Percentiles rank a stretch among this genome's conserved stretches.
Conservation (phyloP, 2,113 vertebrate genomes). For the Campylomormyrus tamandua region DNA sequence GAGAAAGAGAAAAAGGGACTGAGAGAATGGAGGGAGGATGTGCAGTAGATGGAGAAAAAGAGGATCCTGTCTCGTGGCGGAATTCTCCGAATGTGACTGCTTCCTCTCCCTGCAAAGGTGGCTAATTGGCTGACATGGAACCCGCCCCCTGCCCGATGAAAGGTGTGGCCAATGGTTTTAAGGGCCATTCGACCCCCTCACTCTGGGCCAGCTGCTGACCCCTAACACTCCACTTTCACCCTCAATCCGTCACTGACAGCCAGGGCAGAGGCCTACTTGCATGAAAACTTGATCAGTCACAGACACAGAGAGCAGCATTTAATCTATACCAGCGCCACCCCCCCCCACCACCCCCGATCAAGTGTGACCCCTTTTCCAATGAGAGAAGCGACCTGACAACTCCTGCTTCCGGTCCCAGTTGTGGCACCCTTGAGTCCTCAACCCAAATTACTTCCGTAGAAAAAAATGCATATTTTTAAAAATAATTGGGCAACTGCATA, state of each 20-base stretch:
- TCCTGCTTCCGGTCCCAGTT: not conserved
- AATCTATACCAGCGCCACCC: not conserved
- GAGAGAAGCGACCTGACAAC: not conserved
- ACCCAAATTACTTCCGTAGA: not conserved
- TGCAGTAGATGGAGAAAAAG: not conserved
- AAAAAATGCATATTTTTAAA: not conserved
- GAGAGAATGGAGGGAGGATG: not conserved
- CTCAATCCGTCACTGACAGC: not conserved
- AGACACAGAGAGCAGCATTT: conserved; percentile 11
- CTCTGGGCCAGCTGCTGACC: not conserved
- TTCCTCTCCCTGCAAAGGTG: conserved; percentile 44
- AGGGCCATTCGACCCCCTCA: not conserved
- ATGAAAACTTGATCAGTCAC: conserved; percentile 30
- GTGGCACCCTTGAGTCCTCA: not conserved
- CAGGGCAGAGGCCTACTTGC: conserved; percentile 24
- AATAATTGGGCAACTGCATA: not conserved
- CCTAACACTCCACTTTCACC: not conserved
- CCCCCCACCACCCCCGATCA: not conserved
- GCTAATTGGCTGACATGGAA: conserved; percentile 49
- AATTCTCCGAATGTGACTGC: conserved; percentile 28
- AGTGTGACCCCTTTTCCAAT: not conserved
- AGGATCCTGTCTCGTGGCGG: conserved; percentile 15
- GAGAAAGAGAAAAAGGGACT: not conserved
- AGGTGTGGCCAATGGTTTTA: not conserved
- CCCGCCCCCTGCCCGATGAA: not conserved